Conservation (phyloP, 37 sponge, comb jelly and placozoan genomes). For the Ephydatia muelleri region DNA sequence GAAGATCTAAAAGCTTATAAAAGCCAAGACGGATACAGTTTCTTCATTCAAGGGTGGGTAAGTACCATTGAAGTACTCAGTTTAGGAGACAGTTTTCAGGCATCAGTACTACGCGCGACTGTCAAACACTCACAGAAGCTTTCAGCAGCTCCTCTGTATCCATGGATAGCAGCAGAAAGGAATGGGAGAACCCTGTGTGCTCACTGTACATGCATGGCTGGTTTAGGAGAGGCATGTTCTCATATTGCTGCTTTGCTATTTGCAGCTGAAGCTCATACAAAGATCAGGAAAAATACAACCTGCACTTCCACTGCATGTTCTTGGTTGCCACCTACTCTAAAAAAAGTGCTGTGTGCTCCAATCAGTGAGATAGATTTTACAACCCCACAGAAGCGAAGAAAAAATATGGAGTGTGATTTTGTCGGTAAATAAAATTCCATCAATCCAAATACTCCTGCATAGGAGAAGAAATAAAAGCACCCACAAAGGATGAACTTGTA, state of each 20-base stretch:
- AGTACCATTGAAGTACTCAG: too few relatives aligned
- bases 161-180: too few relatives aligned
- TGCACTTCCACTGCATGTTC: slow-evolving; percentile 54
- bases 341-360: slow-evolving; percentile 32
- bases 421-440: too few relatives aligned
- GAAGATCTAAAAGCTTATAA: too few relatives aligned
- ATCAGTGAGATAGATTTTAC: slow-evolving; percentile 53
- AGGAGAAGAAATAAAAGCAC: background rate
- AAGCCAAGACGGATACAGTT: too few relatives aligned
- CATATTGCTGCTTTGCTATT: slow-evolving; percentile 66
- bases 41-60: too few relatives aligned
- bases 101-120: too few relatives aligned
- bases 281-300: background rate
- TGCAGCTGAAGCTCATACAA: slow-evolving; percentile 32
- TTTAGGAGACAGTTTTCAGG: too few relatives aligned
- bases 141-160: too few relatives aligned
- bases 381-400: slow-evolving; percentile 28
- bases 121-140: too few relatives aligned
- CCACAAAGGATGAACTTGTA: slow-evolving; percentile 33
- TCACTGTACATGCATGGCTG: slow-evolving; percentile 70
- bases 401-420: slow-evolving; percentile 1
- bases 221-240: slow-evolving; percentile 59
- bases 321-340: slow-evolving; percentile 44
- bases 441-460: background rate
- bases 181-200: slow-evolving; percentile 24